Base-by-base conservation (phyloP, 2,888 invertebrate genomes). In the Horisme vitalbata region DNA sequence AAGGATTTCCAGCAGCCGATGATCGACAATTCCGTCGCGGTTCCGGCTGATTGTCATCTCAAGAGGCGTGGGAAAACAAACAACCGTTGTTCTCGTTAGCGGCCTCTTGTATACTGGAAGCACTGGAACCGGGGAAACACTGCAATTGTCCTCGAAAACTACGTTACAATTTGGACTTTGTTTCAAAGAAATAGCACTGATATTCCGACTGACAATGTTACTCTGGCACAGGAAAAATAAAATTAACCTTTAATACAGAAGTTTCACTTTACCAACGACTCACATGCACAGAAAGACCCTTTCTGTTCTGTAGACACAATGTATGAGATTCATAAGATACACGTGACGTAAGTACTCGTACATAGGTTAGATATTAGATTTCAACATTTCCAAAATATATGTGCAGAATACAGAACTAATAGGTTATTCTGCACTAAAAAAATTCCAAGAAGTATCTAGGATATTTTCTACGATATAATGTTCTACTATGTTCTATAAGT, bases 61-160 rank as follows among this genome's bases (percentile, higher is more conserved):
- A 69, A 76, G 76, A 74, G 74, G 61, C 81, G 82, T 85, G 84
- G 75, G 84, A 86, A 84, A 75, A 79, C 74, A 83, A 83, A 83
- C 80, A 82, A 72, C 68, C 68, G 65, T 57, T 63, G 68, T 67
- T 69, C 79, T 82, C 72, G 77, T 77, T 83, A 82, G 71, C 74
- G 56, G 65, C 61, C 75, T 76, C 79, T 79, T 75, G 73, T 79
- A 63, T 65, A 65, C 46, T 27, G 32, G 21, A 31, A 33, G 57
- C 57, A 61, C 62, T 55, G 61, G 62, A 67, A 58, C 63, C 61
- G 57, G 61, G 56, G 63, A 65, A 64, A 58, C 49, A 60, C 63
- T 65, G 63, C 71, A 67, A 72, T 68, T 65, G 65, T 66, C 66
- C 57, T 59, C 50, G 45, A 60, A 51, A 48, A 57, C 54, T 52